Base-by-base conservation (phyloP, 2,113 vertebrate species). In the Athene noctua region DNA sequence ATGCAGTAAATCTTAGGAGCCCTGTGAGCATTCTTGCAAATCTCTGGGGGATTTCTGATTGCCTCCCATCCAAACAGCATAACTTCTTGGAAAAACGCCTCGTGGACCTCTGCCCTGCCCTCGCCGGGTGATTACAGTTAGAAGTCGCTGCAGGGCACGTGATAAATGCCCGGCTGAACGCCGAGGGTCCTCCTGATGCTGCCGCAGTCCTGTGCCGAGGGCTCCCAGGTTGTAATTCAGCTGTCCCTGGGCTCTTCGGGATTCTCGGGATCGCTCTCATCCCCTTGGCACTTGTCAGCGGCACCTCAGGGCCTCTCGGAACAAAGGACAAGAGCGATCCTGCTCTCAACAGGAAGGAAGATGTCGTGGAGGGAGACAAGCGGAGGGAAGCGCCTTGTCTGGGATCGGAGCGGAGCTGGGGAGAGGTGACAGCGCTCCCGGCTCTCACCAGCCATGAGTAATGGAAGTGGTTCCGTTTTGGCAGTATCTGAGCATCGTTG, bases 181-280 rank as follows among this genome's bases (percentile, higher is more conserved):
- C 36, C 36, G 25, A 52, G 38, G 21, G 21, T 71, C 44, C 67
- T 52, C 49, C 44, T 22, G 32, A 18, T 70, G 55, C 44, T 46
- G 0, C 11, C 49, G n/a, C 0, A 1, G 36, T 63, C 32, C 63
- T 25, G 8, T 13, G 62, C 36, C 1, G 0, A 63, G 68, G 11
- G 36, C 10, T 61, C 25, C 47, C 2, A 1, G 61, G 18, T 51
- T 3, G 1, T 44, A 32, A 38, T 74, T 51, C 2, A 15, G 13
- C 40, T 52, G 0, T 66, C 72, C 22, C 34, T n/a, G 51, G 21
- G 25, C 12, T 66, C 29, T 32, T 46, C 16, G 16, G 44, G 44
- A 17, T 46, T 46, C 44, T 18, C 16, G 44, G 40, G 42, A 22
- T 68, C 1, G 0, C 42, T 74, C 68, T 65, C 3, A 2, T 32